These are phyloP conservation scores for Stegodyphus mimosarum DNA, from an alignment of 1,140 invertebrate genomes.

Conservation along the genomic window DNA sequence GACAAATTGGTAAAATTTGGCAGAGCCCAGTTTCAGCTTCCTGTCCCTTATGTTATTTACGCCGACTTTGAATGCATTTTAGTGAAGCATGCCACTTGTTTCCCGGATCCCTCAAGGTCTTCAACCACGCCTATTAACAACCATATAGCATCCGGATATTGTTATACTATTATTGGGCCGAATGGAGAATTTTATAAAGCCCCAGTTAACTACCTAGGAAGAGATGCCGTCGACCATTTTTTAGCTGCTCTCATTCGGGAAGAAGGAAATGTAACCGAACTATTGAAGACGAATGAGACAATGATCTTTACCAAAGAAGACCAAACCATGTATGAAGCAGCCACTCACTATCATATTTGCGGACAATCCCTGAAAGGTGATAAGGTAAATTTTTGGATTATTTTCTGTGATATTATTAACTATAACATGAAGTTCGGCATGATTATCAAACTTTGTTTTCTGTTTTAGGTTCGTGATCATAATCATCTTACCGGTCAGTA, in stretches of 20 bases:
- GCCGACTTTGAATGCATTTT: conserved; percentile 1
- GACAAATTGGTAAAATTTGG: background rate
- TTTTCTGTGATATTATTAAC: no score
- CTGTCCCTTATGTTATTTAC: background rate
- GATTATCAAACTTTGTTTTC: no score
- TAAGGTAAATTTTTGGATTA: no score
- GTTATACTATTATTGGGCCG: background rate
- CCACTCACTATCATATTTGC: background rate
- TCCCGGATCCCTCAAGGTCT: background rate
- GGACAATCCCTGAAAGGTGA: no score
- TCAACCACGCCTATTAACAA: background rate
- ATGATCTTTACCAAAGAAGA: background rate
- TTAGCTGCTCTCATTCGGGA: background rate
- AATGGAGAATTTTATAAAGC: background rate
- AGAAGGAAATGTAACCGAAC: background rate
- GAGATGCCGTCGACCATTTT: background rate
- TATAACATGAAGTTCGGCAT: no score
- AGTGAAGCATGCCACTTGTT: background rate
- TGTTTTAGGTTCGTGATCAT: no score
- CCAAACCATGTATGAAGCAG: background rate
- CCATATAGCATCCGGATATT: background rate
- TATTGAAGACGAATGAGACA: background rate
- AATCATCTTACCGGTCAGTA: no score
- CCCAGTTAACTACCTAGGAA: background rate
- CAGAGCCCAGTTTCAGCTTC: background rate